Evolutionary conservation across 2,888 invertebrate species (phyloP).

Genomic region (Ornithoptera alexandrae): DNA sequence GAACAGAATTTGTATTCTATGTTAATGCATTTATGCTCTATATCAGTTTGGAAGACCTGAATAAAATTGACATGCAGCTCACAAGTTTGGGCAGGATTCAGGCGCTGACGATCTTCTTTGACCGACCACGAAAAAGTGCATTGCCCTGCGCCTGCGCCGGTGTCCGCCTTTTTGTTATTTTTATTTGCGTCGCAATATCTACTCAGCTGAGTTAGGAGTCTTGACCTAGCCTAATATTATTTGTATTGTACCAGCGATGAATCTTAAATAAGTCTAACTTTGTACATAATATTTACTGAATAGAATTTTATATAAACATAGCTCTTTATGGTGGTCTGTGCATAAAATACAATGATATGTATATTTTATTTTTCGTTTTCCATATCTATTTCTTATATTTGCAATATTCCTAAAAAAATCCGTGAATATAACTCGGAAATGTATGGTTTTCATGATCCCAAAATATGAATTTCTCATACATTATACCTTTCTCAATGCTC

Average conservation of each 20-base stretch:
- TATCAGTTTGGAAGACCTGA: conserved; percentile 33
- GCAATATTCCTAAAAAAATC: not conserved
- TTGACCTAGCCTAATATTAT: conserved; percentile 76
- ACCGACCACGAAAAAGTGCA: conserved; percentile 71
- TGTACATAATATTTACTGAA: not conserved
- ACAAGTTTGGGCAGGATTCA: conserved; percentile 51
- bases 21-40: conserved; percentile 30
- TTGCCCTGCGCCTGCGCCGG: conserved; percentile 59
- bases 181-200: conserved; percentile 57
- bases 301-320: not conserved
- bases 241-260: conserved; percentile 51
- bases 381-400: not conserved
- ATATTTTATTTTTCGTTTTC: not conserved
- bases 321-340: not conserved
- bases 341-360: not conserved
- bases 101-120: conserved; percentile 57
- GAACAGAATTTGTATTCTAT: conserved; percentile 20
- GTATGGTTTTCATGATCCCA: not conserved
- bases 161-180: conserved; percentile 52
- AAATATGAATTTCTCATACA: conserved; percentile 2
- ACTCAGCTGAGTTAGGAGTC: conserved; percentile 68
- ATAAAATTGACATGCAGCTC: conserved; percentile 59
- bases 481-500: not conserved
- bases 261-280: conserved; percentile 2
- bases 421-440: not conserved